Conservation (phyloP, 2,113 vertebrate species). For the Seriola quinqueradiata region DNA sequence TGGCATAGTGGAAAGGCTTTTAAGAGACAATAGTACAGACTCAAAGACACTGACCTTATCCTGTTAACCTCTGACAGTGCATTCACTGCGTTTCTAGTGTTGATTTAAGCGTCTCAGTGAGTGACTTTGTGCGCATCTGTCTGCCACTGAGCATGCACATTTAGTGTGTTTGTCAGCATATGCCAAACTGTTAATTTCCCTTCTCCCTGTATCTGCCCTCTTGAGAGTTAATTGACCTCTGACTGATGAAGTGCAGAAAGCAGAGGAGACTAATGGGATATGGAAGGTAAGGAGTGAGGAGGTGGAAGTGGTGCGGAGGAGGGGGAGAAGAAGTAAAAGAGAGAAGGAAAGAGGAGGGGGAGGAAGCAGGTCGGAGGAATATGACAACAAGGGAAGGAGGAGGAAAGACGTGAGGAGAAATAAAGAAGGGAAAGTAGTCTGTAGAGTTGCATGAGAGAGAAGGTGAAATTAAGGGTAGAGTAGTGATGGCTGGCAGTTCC, state of each 20-base stretch:
- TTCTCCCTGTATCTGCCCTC: conserved; percentile 41
- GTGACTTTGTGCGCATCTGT: conserved; percentile 5
- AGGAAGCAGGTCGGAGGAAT: conserved; percentile 10
- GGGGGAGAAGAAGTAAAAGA: not conserved
- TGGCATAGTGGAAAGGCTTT: conserved; percentile 6
- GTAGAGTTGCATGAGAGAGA: conserved; percentile 27
- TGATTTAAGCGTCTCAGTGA: conserved; percentile 1
- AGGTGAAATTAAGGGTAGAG: conserved; percentile 64
- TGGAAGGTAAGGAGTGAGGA: conserved; percentile 21
- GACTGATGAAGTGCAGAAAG: conserved; percentile 59
- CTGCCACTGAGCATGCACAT: conserved; percentile 30
- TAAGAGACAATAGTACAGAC: not conserved
- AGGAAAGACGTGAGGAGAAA: conserved; percentile 41
- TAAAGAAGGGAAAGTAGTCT: not conserved
- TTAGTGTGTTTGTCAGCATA: conserved; percentile 53
- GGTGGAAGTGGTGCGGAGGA: not conserved
- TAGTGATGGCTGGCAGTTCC: conserved; percentile 52
- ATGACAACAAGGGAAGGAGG: conserved; percentile 25
- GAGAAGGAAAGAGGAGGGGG: not conserved
- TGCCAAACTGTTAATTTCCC: conserved; percentile 41
- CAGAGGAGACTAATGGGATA: conserved; percentile 44
- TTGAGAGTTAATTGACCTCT: conserved; percentile 61
- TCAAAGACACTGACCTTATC: conserved; percentile 31
- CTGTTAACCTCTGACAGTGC: conserved; percentile 13
- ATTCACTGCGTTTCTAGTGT: conserved; percentile 11